phyloP scores from a whole-genome alignment of 2,888 invertebrate species.

The Drosophila diplacantha region DNA sequence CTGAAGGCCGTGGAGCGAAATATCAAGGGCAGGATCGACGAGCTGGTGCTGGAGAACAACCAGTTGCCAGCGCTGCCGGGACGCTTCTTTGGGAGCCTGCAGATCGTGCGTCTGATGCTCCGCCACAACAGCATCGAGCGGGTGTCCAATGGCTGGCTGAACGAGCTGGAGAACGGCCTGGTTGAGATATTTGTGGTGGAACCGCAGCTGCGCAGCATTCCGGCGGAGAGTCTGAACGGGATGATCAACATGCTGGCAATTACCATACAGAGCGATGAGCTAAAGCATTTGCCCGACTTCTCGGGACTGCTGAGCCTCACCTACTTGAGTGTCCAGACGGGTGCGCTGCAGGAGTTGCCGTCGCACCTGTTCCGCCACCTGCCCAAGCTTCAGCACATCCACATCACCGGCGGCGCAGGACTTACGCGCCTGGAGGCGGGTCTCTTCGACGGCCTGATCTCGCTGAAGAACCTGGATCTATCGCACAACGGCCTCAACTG shows the following conservation, averaged over 20 bases:
- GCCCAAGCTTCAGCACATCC: conserved; percentile 85
- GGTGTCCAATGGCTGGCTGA: conserved; percentile 88
- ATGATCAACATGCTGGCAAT: conserved; percentile 88
- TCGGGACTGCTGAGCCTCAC: conserved; percentile 84
- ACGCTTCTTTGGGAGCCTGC: conserved; percentile 86
- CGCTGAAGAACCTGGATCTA: conserved; percentile 85
- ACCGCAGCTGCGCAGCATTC: conserved; percentile 87
- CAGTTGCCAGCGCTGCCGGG: conserved; percentile 91
- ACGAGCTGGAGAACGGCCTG: conserved; percentile 86
- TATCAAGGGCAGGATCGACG: conserved; percentile 86
- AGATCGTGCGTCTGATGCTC: conserved; percentile 88
- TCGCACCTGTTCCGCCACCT: conserved; percentile 85
- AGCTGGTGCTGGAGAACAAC: conserved; percentile 92
- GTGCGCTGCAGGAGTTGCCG: conserved; percentile 82
- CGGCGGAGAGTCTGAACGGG: conserved; percentile 86
- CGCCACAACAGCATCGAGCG: conserved; percentile 90
- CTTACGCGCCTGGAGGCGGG: conserved; percentile 85
- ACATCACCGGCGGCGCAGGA: conserved; percentile 84
- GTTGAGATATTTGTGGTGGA: conserved; percentile 92
- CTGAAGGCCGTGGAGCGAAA: conserved; percentile 83
- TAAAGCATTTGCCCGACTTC: conserved; percentile 87
- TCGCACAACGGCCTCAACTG: conserved; percentile 86
- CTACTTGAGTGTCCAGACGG: conserved; percentile 86
- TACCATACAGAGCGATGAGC: conserved; percentile 86
- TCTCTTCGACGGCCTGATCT: conserved; percentile 83